Evolutionary conservation across 2,797 vertebrate genomes (phyloP), one percentile per base, ranked within the genome.

Genomic region (Dendrocincla fuliginosa): DNA sequence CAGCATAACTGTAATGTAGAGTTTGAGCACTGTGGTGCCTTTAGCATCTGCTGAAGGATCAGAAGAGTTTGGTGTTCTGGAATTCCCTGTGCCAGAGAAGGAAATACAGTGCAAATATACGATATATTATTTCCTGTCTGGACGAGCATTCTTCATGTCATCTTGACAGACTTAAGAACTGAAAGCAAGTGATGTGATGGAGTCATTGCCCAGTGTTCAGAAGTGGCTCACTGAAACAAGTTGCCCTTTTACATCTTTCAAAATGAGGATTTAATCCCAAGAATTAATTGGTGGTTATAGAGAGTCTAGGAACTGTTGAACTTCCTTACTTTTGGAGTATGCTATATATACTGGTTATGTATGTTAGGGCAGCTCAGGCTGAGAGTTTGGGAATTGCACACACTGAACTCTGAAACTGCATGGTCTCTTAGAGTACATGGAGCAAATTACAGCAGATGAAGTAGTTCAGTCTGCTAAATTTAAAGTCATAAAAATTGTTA

Each of bases 381-480:
- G 59, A 52, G 52, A 30, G 53, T 17, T 24, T 93, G 89, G 73
- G 89, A 88, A 71, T 39, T 91, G 53, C 23, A 28, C 69, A 86
- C 79, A 61, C 27, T 75, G 49, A 85, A 42, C 60, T 78, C 78
- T 55, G 68, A 84, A 92, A 94, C 70, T 69, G 86, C 39, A 44
- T 24, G 49, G 33, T 67, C 76, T 91, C 64, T 78, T 69, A 46
- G 68, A 89, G 56, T 70, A n/a, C 37, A 70, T 3, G 1, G 52
- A 57, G 57, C 30, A 84, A 93, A 91, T 86, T 68, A 47, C 25
- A 70, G 32, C 9, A 64, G 57, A 78, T 71, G 2, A 74, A 91
- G 56, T 75, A 71, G 64, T 86, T 80, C 81, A 91, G 32, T 23
- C 53, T 94, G 71, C 33, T 89, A 50, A 90, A 92, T 89, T 93